Conservation (phyloP, 2,797 vertebrate species). For the Carcharodon carcharias region DNA sequence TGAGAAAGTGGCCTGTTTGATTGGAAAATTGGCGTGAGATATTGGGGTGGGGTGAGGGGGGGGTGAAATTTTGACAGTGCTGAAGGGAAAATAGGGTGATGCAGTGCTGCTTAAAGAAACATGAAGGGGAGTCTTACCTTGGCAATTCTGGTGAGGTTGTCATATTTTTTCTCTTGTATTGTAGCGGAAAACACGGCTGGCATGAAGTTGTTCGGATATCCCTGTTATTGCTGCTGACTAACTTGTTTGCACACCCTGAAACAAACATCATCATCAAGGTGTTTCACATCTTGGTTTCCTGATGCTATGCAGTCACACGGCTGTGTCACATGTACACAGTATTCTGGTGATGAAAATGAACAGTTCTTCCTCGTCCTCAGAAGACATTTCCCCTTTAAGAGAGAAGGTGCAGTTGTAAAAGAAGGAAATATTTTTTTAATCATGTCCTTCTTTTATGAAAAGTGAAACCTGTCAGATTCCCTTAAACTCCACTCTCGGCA, state of each 20-base stretch:
- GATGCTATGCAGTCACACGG: not conserved
- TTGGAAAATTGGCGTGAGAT: not conserved
- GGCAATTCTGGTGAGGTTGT: not conserved
- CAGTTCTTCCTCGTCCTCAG: not conserved
- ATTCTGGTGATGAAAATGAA: not conserved
- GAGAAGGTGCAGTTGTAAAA: not conserved
- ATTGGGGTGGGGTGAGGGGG: too few relatives aligned
- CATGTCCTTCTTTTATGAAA: not conserved
- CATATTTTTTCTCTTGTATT: not conserved
- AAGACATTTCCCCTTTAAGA: not conserved
- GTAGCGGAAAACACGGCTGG: not conserved
- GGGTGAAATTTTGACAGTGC: not conserved
- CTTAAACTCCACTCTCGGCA: not conserved
- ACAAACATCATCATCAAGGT: not conserved
- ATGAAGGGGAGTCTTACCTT: not conserved
- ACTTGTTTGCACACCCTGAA: not conserved
- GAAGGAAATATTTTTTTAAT: not conserved
- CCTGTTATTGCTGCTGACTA: not conserved
- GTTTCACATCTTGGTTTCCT: not conserved
- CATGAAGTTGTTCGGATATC: not conserved
- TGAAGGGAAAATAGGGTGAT: not conserved
- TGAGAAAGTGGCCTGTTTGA: not conserved
- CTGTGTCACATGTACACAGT: not conserved
- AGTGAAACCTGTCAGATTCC: not conserved
- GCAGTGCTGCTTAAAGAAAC: not conserved